Percentiles rank a stretch among this genome's conserved stretches.
Evolutionary conservation across 2,888 invertebrate genomes (phyloP).

Genomic region (Thysanoteuthis rhombus): DNA sequence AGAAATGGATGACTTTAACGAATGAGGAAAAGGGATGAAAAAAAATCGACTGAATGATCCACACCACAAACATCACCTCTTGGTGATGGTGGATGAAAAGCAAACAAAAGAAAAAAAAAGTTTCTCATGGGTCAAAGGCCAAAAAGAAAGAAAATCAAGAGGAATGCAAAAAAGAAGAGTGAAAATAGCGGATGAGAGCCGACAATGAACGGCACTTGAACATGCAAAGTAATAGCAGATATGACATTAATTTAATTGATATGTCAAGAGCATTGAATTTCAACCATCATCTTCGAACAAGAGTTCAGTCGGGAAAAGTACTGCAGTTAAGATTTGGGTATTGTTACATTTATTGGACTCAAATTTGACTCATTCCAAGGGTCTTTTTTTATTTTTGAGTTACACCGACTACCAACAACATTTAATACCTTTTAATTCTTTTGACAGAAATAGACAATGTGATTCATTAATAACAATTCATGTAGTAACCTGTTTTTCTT

Average conservation of each 20-base stretch:
- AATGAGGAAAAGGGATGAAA: neutral
- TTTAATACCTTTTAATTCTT: too few species aligned
- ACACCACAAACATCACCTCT: neutral
- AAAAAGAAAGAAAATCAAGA: neutral
- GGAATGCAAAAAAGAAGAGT: neutral
- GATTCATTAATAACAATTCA: too few species aligned
- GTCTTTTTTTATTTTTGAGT: too few species aligned
- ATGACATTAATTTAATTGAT: neutral
- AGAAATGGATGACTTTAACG: too few species aligned
- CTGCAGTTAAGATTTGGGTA: too few species aligned
- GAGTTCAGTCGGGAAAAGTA: neutral
- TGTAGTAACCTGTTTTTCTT: too few species aligned
- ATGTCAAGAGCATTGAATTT: neutral
- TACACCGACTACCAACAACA: too few species aligned
- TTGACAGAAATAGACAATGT: too few species aligned
- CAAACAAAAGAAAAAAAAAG: neutral
- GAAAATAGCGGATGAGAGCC: neutral
- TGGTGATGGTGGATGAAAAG: neutral
- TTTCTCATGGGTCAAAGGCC: neutral
- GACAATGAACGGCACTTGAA: neutral
- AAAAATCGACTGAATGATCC: neutral
- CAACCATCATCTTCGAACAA: neutral
- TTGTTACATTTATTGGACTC: too few species aligned
- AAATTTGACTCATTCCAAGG: too few species aligned
- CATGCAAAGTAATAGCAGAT: neutral